Evolutionary conservation across 2,888 invertebrate genomes (phyloP), one percentile per base, ranked within the genome.

Genomic region (Amblyjoppa proteus): DNA sequence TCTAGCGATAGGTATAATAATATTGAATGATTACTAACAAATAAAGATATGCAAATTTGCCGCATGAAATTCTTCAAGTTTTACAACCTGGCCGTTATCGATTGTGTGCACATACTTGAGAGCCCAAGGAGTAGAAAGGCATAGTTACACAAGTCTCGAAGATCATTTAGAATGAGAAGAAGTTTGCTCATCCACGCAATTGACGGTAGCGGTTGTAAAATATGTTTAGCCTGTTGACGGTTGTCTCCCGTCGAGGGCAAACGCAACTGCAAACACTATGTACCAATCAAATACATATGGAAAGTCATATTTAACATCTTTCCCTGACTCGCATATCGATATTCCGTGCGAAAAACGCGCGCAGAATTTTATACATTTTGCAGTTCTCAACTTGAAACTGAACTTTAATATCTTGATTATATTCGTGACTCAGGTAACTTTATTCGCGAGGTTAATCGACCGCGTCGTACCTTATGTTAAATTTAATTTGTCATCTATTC

Each of bases 181-280:
- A 45, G 70, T 69, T 85, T 56, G 78, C 51, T 38, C 53, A 53
- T 28, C 68, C 51, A 7, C 25, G 53, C 61, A 25, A 70, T 85
- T 78, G 84, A 81, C 84, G 78, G 84, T 85, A 85, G 84, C 74
- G 38, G 16, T 64, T 16, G 31, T 38, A 78, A 78, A 73, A 49
- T 76, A 76, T 31, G 28, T 45, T 45, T 9, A 49, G n/a, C 28
- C 56, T 74, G 20, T 77, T 58, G 78, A 85, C 78, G 69, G 53
- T 69, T 74, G 53, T 70, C 73, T 77, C 64, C 31, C 38, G 38
- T 53, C 28, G 51, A 70, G 45, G 20, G 38, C 51, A 68, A 38
- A 38, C 64, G 41, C 53, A 70, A 81, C 66, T 85, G 53, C 81
- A 75, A 81, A 85, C 78, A 75, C 38, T 69, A 31, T 45, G 75